Evolutionary conservation across 2,113 vertebrate genomes (phyloP), one percentile per base, ranked within the genome.

Genomic region (Xenotilapia caudafasciata): DNA sequence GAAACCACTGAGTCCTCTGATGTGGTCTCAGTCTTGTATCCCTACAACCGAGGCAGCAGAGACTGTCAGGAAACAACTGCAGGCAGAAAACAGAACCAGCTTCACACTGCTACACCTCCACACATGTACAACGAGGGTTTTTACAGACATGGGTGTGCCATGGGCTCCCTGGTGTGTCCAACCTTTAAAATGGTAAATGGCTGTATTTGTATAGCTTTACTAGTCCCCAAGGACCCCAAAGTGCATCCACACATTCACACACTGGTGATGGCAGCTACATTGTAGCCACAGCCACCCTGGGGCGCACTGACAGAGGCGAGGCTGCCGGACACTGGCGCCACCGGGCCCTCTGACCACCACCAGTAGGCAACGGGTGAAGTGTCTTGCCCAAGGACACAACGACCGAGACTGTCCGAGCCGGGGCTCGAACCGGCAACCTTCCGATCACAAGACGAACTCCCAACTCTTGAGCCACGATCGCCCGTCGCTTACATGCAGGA

Each of bases 361-460:
- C 53, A 55, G 53, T 4, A 26, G 54, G 11, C 4, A 3, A 3
- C 0, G 0, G 53, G 21, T 26, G 11, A 55, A 23, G 11, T 1
- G 4, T 13, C 21, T 55, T 0, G 4, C 11, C 6, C 21, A 23
- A 55, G 21, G 6, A 7, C 21, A 55, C 21, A 13, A 55, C 1
- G 0, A 7, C 4, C 11, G 1, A 23, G n/a, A 0, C 53, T 23
- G n/a, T 7, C 53, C 1, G 0, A 54, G 2, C n/a, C 1, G 2
- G 2, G 0, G 6, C 53, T 55, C 0, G 0, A 23, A 23, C 2
- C 0, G 1, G 11, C 21, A 55, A 23, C 53, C 53, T 55, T 23
- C 21, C 0, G 0, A 1, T 55, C 3, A 55, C 21, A 55, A 55
- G 54, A 0, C 6, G 0, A 56, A 1, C 23, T 0, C 23, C 3